Conservation (phyloP, 2,113 vertebrate genomes). For the Sceloporus tristichus region DNA sequence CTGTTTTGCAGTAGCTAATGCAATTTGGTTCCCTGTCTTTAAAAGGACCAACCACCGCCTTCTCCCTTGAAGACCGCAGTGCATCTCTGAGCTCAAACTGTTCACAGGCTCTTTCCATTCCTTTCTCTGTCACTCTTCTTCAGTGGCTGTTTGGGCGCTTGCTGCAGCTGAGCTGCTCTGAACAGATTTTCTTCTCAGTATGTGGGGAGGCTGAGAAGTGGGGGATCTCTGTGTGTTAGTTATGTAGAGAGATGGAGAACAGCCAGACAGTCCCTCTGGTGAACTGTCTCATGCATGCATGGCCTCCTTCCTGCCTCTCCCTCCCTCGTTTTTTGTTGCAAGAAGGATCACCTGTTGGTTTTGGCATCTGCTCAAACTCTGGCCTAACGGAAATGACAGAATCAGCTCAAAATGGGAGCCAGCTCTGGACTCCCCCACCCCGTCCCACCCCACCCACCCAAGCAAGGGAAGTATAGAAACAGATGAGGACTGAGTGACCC, state of each 20-base stretch:
- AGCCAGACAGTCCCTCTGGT: constrained; percentile 83
- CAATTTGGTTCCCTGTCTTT: constrained; percentile 3
- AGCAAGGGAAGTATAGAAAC: constrained; percentile 64
- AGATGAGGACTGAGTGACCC: constrained; percentile 58
- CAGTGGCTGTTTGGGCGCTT: constrained; percentile 37
- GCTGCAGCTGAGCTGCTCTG: constrained; percentile 71
- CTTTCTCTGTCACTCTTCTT: constrained; percentile 67
- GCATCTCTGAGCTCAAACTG: constrained; percentile 27
- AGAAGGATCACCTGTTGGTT: constrained; percentile 93
- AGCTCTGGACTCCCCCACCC: constrained; percentile 66
- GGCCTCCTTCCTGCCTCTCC: constrained; percentile 84
- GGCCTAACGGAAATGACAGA: constrained; percentile 88
- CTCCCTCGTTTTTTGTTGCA: constrained; percentile 70
- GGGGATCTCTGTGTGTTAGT: constrained; percentile 66
- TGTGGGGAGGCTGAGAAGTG: constrained; percentile 24
- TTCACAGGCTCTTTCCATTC: constrained; percentile 38
- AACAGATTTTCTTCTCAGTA: constrained; percentile 75
- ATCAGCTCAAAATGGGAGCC: constrained; percentile 85
- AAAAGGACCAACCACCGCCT: not conserved
- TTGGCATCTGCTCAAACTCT: constrained; percentile 80
- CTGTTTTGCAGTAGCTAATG: constrained; percentile 47
- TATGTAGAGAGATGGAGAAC: constrained; percentile 77
- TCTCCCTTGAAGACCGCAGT: constrained; percentile 20
- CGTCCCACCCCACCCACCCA: constrained; percentile 9
- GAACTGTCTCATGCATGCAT: constrained; percentile 80